Conservation (phyloP, 2,888 invertebrate species). For the Leptinotarsa juncta region DNA sequence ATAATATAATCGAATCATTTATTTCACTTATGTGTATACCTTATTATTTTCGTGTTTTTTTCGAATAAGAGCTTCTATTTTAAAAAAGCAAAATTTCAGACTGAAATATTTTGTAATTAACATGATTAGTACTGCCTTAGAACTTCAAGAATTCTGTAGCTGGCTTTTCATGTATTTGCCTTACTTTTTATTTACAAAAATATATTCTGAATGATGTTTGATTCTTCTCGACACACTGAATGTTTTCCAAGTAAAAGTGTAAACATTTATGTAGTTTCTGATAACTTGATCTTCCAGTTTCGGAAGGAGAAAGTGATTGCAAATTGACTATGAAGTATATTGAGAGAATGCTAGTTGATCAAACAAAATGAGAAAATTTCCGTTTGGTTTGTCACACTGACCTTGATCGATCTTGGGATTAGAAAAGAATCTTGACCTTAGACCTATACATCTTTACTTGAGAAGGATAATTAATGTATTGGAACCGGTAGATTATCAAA, state of each 20-base stretch:
- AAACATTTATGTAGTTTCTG: constrained; percentile 10
- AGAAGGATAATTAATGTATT: constrained; percentile 2
- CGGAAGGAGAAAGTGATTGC: constrained; percentile 18
- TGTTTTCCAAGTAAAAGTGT: constrained; percentile 6
- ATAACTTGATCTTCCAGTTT: constrained; percentile 5
- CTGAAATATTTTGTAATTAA: too few relatives aligned
- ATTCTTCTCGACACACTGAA: neutral
- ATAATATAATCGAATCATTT: too few relatives aligned
- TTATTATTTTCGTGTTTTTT: too few relatives aligned
- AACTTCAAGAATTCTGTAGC: too few relatives aligned
- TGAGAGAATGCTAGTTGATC: neutral
- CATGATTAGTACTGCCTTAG: too few relatives aligned
- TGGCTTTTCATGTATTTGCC: neutral
- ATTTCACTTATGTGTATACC: too few relatives aligned
- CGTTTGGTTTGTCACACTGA: constrained; percentile 8
- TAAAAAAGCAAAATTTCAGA: too few relatives aligned
- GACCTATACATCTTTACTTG: neutral
- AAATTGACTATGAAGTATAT: constrained; percentile 13
- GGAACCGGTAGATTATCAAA: neutral
- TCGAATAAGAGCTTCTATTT: too few relatives aligned
- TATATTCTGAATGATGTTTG: neutral
- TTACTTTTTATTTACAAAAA: neutral
- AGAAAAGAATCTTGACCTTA: constrained; percentile 14
- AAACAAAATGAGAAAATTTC: neutral
- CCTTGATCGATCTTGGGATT: constrained; percentile 2